Evolutionary conservation across 1,140 invertebrate genomes (phyloP).

Genomic region (Phymorhynchus buccinoides): DNA sequence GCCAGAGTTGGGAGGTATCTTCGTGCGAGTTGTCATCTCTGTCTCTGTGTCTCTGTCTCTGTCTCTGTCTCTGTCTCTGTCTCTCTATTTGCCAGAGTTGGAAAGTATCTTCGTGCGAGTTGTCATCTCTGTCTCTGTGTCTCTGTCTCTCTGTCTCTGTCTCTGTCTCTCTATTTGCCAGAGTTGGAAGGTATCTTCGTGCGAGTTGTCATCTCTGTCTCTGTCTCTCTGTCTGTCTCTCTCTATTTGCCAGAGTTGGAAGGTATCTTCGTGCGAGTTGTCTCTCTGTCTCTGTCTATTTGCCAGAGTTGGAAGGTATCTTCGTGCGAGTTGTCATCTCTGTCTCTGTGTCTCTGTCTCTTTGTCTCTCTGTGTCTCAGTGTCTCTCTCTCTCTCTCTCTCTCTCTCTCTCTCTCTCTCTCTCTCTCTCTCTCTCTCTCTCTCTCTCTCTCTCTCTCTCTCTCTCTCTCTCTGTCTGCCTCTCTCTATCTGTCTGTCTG

Average conservation of each 20-base stretch:
- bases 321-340: too few species aligned
- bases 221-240: background rate
- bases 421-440: background rate
- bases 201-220: background rate
- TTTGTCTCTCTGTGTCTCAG: background rate
- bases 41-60: slow-evolving; percentile 10
- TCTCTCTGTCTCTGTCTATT: background rate
- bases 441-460: background rate
- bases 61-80: too few species aligned
- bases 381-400: slow-evolving; percentile 13
- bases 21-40: background rate
- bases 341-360: background rate
- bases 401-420: background rate
- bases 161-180: too few species aligned
- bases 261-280: background rate
- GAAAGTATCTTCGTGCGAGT: background rate
- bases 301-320: background rate
- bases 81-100: too few species aligned
- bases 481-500: background rate
- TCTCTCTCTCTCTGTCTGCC: background rate
- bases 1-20: background rate
- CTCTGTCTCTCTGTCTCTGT: slow-evolving; percentile 8
- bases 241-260: too few species aligned
- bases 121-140: background rate
- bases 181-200: background rate